phyloP scores from a whole-genome alignment of 2,113 vertebrate species.

The Phylloscopus trochiloides region DNA sequence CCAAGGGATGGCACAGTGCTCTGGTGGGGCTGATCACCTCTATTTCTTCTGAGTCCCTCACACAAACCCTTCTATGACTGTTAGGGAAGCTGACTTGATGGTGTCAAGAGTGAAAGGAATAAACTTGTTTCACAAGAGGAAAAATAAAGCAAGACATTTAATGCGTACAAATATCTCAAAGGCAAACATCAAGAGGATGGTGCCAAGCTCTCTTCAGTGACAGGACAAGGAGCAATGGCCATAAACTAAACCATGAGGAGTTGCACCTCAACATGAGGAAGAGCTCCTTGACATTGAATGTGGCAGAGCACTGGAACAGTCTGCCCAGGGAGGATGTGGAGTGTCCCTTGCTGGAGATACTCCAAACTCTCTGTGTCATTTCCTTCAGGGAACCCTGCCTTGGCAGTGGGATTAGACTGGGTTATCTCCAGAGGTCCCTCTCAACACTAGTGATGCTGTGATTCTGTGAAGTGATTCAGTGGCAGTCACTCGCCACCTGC shows the following conservation, averaged over 20 bases:
- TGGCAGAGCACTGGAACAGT: not conserved
- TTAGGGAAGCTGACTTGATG: not conserved
- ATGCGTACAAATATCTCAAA: not conserved
- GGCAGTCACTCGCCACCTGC: rapidly evolving
- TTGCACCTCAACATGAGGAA: not conserved
- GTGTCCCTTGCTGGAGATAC: not conserved
- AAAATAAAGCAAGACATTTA: not conserved
- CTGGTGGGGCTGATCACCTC: not conserved
- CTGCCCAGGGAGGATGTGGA: not conserved
- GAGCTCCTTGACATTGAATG: not conserved
- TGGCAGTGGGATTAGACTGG: too few species aligned
- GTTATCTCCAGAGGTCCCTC: not conserved
- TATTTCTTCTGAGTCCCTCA: not conserved
- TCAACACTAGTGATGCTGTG: not conserved
- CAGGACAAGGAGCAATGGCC: not conserved
- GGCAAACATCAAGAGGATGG: not conserved
- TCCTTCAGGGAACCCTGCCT: not conserved
- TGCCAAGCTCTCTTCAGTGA: not conserved
- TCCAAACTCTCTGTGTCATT: not conserved
- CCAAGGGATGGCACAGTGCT: not conserved
- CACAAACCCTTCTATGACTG: rapidly evolving
- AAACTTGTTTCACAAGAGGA: not conserved
- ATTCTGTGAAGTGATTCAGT: not conserved
- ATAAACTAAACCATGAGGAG: not conserved
- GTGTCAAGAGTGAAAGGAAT: not conserved